Base-by-base conservation (phyloP, 2,888 invertebrate species). In the Archips xylosteana region DNA sequence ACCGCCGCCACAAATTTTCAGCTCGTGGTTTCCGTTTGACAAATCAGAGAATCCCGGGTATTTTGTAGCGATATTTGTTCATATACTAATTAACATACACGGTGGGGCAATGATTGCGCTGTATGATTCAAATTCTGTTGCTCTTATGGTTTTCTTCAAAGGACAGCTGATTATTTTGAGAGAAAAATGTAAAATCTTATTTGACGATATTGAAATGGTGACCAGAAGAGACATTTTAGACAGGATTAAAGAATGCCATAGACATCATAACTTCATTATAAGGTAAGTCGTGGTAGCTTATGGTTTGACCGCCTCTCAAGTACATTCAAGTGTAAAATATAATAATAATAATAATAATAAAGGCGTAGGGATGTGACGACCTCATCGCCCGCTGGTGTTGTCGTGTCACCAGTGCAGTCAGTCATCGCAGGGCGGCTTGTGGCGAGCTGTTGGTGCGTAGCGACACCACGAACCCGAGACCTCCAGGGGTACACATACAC, bases 11-110 rank as follows among this genome's bases (percentile, higher is more conserved):
- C 87, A 87, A 74, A 88, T 92, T 60, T 61, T 91, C 45, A 82
- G 78, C 76, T 87, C 88, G 1, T 92, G 92, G 92, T 89, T 89
- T 72, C 92, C 92, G 0, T 90, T 91, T 75, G 84, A 92, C 76
- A 84, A 85, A 49, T 83, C 78, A 0, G 83, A 82, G 70, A 82
- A 85, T 80, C 87, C 90, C 0, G 92, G 90, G 2, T 91, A 88
- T 76, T 54, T 83, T 0, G 77, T 79, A n/a, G 83, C 85, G 3
- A 73, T 84, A 49, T 34, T 83, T 5, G 49, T 87, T 23, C 88
- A 92, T n/a, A 73, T 87, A 0, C 2, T 79, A 2, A 83, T 90
- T 81, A 79, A 81, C 1, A 78, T 74, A 3, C 84, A 87, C 69
- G 90, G 89, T 0, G 75, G 86, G 23, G 87, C 84, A 13, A 75